Base-by-base conservation (phyloP, 2,113 vertebrate genomes). In the Gadus chalcogrammus region DNA sequence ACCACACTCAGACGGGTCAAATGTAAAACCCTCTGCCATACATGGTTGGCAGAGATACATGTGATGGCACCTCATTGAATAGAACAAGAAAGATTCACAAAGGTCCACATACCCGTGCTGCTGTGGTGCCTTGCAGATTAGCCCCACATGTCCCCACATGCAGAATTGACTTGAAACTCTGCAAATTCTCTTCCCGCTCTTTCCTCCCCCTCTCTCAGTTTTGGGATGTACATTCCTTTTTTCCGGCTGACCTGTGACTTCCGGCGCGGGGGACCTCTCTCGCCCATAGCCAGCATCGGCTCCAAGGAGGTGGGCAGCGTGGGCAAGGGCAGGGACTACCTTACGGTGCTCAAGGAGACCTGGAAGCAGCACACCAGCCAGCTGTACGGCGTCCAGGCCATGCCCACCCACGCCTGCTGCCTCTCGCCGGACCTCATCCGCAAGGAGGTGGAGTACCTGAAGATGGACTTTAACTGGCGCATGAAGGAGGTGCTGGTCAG, bases 401-500 rank as follows among this genome's bases (percentile, higher is more conserved):
- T 98, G 93, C 97, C 97, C 64, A 97, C 95, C 0, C 97, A 99
- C 0, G 96, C 97, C 83, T 99, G 97, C 93, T 99, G 96, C 90
- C 94, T 99, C 22, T 99, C 97, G 1, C 97, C 97, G 0, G 96
- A 97, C 71, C 95, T 99, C 67, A 97, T 99, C 83, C 96, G 97
- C 79, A 97, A 89, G 11, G 97, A 99, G 85, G 97, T 99, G 78
- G 96, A 98, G 58, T 95, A 95, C 87, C 92, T 99, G 42, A 99
- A 99, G 73, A 94, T 98, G 93, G 95, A 99, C 84, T 99, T 99
- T 76, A 99, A 99, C 90, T 97, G 94, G 94, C 92, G 97, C 82
- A 98, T 99, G 94, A 99, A 99, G 80, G 97, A 99, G 80, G 96
- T 99, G 84, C 93, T 99, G 68, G 94, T 99, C 75, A 99, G 96